Percentiles rank a stretch among this genome's conserved stretches.
Conservation (phyloP, 2,888 invertebrate genomes). For the Trachelus stipa region DNA sequence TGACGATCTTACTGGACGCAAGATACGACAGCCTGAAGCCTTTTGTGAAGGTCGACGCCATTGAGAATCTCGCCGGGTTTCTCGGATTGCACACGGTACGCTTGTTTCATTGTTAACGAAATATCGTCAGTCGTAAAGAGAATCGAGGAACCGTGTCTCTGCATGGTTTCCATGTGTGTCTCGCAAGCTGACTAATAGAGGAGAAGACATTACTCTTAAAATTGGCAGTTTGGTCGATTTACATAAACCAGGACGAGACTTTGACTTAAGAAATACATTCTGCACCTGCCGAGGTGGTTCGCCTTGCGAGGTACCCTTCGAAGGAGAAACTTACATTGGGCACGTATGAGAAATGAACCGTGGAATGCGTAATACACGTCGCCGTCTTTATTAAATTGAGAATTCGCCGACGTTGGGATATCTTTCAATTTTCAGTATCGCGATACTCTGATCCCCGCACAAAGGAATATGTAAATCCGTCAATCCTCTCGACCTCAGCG, state of each 20-base stretch:
- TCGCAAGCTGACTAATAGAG: neutral
- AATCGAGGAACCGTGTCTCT: neutral
- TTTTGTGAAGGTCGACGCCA: conserved; percentile 74
- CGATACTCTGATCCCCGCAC: neutral
- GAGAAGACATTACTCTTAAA: neutral
- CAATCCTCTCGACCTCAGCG: neutral
- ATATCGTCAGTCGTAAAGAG: too few species aligned
- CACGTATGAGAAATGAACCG: neutral
- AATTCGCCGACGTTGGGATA: neutral
- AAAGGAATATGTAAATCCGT: neutral
- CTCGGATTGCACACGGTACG: conserved; percentile 76
- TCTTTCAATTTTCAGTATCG: neutral
- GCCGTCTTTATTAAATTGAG: neutral
- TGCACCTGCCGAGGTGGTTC: neutral
- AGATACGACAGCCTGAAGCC: conserved; percentile 75
- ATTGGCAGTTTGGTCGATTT: neutral
- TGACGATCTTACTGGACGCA: conserved; percentile 77
- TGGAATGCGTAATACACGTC: neutral
- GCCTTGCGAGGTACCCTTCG: neutral
- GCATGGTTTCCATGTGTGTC: neutral
- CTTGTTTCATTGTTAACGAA: neutral
- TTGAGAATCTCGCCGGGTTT: conserved; percentile 79
- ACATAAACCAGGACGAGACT: neutral
- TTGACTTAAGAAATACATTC: neutral
- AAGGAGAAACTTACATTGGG: neutral